These are phyloP conservation scores for Pogonus chalceus DNA, from an alignment of 1,140 invertebrate species.

Conservation along the genomic window DNA sequence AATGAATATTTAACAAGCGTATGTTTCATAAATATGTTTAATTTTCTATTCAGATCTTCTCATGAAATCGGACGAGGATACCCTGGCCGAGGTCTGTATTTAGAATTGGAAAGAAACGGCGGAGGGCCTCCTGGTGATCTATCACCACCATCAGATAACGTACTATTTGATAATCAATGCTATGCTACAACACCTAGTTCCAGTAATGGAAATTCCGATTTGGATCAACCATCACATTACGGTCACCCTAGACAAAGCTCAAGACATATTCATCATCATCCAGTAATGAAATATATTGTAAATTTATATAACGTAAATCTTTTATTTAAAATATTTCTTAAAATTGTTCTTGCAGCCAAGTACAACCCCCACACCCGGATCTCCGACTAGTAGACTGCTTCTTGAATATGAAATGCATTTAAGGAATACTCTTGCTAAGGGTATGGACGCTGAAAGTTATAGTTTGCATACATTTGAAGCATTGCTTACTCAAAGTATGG, in stretches of 20 bases:
- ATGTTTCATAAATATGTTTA: too few species aligned
- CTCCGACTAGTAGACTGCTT: conserved; percentile 74
- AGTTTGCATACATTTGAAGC: conserved; percentile 90
- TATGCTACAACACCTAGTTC: conserved; percentile 87
- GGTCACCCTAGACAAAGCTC: conserved; percentile 44
- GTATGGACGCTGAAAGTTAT: conserved; percentile 90
- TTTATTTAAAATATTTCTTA: background rate
- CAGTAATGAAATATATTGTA: conserved; percentile 23
- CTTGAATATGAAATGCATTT: conserved; percentile 94
- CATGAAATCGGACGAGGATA: conserved; percentile 53
- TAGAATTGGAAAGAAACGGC: conserved; percentile 69
- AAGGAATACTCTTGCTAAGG: conserved; percentile 84
- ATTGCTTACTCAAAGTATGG: conserved; percentile 85
- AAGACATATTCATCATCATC: conserved; percentile 41
- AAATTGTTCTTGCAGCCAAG: conserved; percentile 18
- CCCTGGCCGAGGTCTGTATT: conserved; percentile 58
- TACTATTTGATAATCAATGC: conserved; percentile 87
- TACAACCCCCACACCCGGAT: conserved; percentile 64
- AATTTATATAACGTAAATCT: too few species aligned
- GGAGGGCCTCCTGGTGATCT: conserved; percentile 53
- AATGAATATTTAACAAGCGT: too few species aligned
- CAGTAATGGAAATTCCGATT: conserved; percentile 80
- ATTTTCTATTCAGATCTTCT: conserved; percentile 49
- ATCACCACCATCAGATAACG: conserved; percentile 82
- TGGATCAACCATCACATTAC: conserved; percentile 57